Evolutionary conservation across 2,797 vertebrate species (phyloP), one percentile per base, ranked within the genome.

Genomic region (Myotis findleyi): DNA sequence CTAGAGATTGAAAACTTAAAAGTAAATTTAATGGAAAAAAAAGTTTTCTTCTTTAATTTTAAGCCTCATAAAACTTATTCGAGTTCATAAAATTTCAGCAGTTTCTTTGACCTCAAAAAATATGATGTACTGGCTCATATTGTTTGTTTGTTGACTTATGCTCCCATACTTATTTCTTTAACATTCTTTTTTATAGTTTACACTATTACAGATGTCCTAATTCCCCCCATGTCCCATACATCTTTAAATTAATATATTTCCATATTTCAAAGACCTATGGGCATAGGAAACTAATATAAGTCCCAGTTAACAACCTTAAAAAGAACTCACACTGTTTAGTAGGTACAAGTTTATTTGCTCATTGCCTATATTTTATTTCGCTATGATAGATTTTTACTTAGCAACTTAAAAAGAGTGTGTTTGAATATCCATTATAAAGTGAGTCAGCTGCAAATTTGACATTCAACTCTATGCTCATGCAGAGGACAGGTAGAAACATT

Each of bases 381-480:
- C 30, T 62, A 89, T 33, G 57, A 47, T 82, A 77, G 14, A 3
- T 41, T 95, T 96, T 94, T 88, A 81, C 30, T 41, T 91, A 89
- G 47, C 51, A 87, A 17, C 88, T 71, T 41, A 86, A 88, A 90
- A 88, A 84, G 25, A 75, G 33, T 87, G 1, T 72, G 53, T 62
- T 93, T 90, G 75, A 93, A 92, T 86, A 95, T 80, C 41, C 83
- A 69, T 95, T 76, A 91, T 86, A 85, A 64, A 71, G 33, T 95
- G 95, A 96, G 69, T 95, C 96, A 96, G 44, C 75, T 75, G 4
- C 64, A 94, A 92, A 90, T 94, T 88, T 96, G 55, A 66, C 96
- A 96, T 96, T 95, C 88, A 83, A 18, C 30, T 49, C 79, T 80
- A 49, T 88, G 71, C 75, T 96, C 80, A 14, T 68, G 73, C 64